Base-by-base conservation (phyloP, 2,797 vertebrate species). In the Oryzias sinensis region DNA sequence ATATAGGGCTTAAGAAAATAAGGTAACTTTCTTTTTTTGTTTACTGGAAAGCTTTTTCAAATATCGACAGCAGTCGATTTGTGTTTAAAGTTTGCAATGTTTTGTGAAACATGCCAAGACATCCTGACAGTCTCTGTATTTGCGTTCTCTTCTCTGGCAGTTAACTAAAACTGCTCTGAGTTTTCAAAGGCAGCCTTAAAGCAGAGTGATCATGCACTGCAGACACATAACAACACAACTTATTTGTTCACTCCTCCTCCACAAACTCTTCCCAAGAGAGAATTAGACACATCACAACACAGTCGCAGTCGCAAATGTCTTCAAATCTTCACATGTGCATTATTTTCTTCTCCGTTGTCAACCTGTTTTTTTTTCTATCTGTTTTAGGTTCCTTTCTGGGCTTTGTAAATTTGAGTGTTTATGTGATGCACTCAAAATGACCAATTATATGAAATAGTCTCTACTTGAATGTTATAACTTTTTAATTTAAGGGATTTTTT, bases 391-490 rank as follows among this genome's bases (percentile, higher is more conserved):
- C 7, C 27, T 49, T 5, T 20, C 1, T 11, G 9, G 33, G 9
- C 33, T 37, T 9, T 37, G 33, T 13, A 37, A 11, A 9, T 37
- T 37, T 37, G 9, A 37, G 9, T 37, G 33, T 8, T 13, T 37
- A 37, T 9, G 11, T 37, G 9, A 37, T 37, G 33, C 33, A 37
- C 9, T 37, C 9, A 37, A 37, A 37, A 37, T 37, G 9, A 37
- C 9, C 33, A 2, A 13, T 37, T 37, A 37, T 4, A 11, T 11
- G 0, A 37, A 11, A 11, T 37, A 22, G 6, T 18, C 66, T n/a
- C 45, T 20, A 22, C 77, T 83, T 83, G 59, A 70, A 84, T 83
- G 64, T 11, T 22, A 83, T 85, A 77, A 90, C 49, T 5, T 27
- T 89, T 91, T 82, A 85, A 20, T 53, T 59, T 37, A 11, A 37